These are phyloP conservation scores for Bostrychus sinensis DNA, from an alignment of 2,113 vertebrate genomes.

Conservation along the genomic window DNA sequence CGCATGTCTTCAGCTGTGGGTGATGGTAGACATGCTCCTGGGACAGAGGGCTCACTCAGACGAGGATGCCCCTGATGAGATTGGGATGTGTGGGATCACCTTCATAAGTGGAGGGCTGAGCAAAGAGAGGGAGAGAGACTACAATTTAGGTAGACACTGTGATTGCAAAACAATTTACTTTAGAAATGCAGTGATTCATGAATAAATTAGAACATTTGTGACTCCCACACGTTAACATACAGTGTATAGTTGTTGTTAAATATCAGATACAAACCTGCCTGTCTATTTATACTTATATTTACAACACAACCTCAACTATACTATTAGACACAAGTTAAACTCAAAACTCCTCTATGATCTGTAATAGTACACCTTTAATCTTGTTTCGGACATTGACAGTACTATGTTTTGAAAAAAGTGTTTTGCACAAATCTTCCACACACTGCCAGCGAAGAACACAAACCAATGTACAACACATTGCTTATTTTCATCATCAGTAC, in stretches of 20 bases:
- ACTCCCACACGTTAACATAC: too few species aligned
- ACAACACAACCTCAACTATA: too few species aligned
- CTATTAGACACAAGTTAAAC: too few species aligned
- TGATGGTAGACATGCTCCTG: constrained; percentile 55
- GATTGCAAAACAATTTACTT: not conserved
- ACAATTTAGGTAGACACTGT: constrained; percentile 46
- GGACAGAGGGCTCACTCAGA: constrained; percentile 39
- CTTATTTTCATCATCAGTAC: not conserved
- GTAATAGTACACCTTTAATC: too few species aligned
- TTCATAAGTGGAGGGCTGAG: constrained; percentile 25
- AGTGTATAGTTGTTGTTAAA: too few species aligned
- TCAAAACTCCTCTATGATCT: too few species aligned
- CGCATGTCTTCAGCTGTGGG: constrained; percentile 36
- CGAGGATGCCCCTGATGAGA: constrained; percentile 28
- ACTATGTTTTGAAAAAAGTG: constrained; percentile 2
- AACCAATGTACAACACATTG: not conserved
- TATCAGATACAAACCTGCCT: too few species aligned
- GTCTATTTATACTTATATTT: too few species aligned
- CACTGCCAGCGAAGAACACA: not conserved
- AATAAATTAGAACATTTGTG: too few species aligned
- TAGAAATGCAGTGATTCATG: too few species aligned
- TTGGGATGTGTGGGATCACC: constrained; percentile 40
- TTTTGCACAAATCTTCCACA: constrained; percentile 35
- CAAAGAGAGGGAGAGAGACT: constrained; percentile 51
- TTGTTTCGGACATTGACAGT: not conserved